Conservation (phyloP, 2,888 invertebrate genomes). For the Dascillus cervinus region DNA sequence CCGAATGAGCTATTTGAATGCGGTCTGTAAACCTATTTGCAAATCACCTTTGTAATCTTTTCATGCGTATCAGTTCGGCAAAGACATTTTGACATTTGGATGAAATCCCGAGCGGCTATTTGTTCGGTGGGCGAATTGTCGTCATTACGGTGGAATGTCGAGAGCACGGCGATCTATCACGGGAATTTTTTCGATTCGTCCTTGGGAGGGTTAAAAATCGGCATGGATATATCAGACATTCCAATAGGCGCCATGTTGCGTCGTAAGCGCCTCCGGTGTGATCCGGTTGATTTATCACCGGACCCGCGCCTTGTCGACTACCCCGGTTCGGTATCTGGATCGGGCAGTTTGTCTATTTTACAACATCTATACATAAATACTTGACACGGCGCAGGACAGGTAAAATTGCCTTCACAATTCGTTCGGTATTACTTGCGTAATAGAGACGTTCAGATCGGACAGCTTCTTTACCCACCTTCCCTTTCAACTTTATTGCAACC, state of each 20-base stretch:
- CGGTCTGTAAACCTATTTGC: conserved; percentile 19
- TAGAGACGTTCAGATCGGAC: too few species aligned
- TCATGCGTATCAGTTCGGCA: conserved; percentile 20
- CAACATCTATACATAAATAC: conserved; percentile 16
- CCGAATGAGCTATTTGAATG: conserved; percentile 19
- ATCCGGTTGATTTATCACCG: conserved; percentile 43
- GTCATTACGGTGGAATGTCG: too few species aligned
- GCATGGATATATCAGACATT: conserved; percentile 15
- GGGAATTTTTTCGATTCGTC: too few species aligned
- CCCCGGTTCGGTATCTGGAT: conserved; percentile 12
- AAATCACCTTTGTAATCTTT: conserved; percentile 22
- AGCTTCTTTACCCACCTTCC: too few species aligned
- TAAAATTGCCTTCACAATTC: background rate
- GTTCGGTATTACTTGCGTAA: background rate
- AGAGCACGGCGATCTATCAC: too few species aligned
- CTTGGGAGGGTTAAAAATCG: conserved; percentile 10
- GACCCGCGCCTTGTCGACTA: conserved; percentile 46
- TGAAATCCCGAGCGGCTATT: too few species aligned
- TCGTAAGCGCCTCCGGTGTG: conserved; percentile 28
- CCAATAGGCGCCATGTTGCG: conserved; percentile 27
- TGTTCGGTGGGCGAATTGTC: too few species aligned
- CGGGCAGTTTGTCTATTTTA: conserved; percentile 16
- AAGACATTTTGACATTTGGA: conserved; percentile 25
- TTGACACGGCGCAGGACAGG: conserved; percentile 7
- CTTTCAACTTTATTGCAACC: too few species aligned